Base-by-base conservation (phyloP, 2,888 invertebrate species). In the Ischnus inquisitorius region DNA sequence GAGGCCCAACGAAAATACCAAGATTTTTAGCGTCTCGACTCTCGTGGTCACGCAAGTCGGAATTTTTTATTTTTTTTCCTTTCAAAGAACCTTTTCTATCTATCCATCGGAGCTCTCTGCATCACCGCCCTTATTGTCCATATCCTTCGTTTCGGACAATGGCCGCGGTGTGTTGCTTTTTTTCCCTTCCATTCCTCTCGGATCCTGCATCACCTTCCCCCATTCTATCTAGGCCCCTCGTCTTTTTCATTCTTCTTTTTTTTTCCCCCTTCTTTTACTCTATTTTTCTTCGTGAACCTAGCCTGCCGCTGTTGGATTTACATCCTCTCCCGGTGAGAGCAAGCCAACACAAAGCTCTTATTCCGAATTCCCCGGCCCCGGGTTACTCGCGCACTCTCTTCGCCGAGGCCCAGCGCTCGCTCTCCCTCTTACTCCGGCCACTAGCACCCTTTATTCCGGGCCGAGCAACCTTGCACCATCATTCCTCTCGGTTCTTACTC, bases 301-400 rank as follows among this genome's bases (percentile, higher is more conserved):
- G 81, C 39, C 65, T 43, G 28, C 64, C 39, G 28, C 68, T 46
- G 75, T 41, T 79, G 82, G 82, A 83, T 86, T 85, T 86, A 85
- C 85, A 85, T 79, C 68, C 71, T 76, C 76, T 65, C 64, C 65
- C 72, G 72, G 22, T 34, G 34, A 62, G 48, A 60, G 57, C 83
- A 41, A 51, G 75, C 79, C 78, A 65, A 76, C 81, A 54, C 78
- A 83, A 83, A 83, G 83, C 79, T 74, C 87, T 84, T 79, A 76
- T 85, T 86, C 81, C 62, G 67, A 83, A 88, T 87, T 88, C 86
- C 86, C 57, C 77, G 65, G 62, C 82, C 78, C 69, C 65, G 74
- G 62, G 57, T 64, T 34, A 60, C 25, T 22, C 22, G 62, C 14
- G 65, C 76, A 64, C 65, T 83, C 46, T 41, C 65, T 39, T 71